Evolutionary conservation across 1,140 invertebrate species (phyloP), one percentile per base, ranked within the genome.

Genomic region (Aphis gossypii): DNA sequence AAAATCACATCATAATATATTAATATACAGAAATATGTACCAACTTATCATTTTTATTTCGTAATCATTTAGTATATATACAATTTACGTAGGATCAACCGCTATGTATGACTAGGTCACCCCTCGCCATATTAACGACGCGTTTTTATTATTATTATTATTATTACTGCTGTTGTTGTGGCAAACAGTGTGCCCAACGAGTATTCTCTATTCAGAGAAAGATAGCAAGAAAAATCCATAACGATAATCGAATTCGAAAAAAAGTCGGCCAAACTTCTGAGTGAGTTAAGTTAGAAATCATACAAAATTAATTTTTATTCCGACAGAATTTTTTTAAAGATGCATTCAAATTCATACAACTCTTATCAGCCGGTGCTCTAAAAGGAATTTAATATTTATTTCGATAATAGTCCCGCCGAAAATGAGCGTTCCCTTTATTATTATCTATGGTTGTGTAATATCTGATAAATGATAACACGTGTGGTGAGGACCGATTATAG

Each of bases 101-200:
- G 2, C n/a, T 0, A 5, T 48, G 21, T 8, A 51, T 18, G 46
- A 54, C n/a, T 18, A n/a, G 46, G n/a, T 35, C 38, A 41, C 38
- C 38, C 38, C 38, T 41, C 46, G 87, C 87, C 87, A 88, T 88
- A 4, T 51, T 88, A 51, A 23, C 46, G n/a, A 84, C 41, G 83
- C 8, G 48, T 51, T 51, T 51, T 51, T 51, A 51, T 51, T 25
- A 84, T 76, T 76, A 68, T 68, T 60, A 60, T 60, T 60, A 60
- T 60, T 60, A 60, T 60, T 60, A 60, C 30, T 68, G 14, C 14
- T 68, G 14, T 51, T 88, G 87, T 83, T 83, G 41, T 89, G 11
- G 41, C 54, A 90, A 90, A 60, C 89, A 90, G 89, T 90, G 89
- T 90, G 56, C 89, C 89, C 89, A 90, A 90, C 89, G 56, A 56